Evolutionary conservation across 1,140 invertebrate genomes (phyloP), one percentile per base, ranked within the genome.

Genomic region (Drosophila pseudoobscura): DNA sequence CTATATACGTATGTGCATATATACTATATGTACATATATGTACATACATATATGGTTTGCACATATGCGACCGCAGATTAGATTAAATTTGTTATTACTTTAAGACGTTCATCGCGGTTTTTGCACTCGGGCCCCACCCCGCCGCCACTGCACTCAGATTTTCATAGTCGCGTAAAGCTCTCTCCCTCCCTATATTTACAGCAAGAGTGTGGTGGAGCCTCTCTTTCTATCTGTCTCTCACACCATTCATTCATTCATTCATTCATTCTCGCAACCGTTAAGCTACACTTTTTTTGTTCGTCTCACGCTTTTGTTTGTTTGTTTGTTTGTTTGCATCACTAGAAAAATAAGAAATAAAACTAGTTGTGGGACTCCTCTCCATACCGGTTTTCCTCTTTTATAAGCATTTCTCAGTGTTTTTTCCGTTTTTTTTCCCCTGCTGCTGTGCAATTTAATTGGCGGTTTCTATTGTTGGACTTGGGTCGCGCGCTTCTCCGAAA

Each of bases 61-160:
- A 54, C 73, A 64, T 59, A 41, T 55, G 80, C 68, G 74, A 80
- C 77, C 62, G 57, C 82, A 87, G 80, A 87, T 85, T 85, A 85
- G 80, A 85, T 85, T 85, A 85, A 82, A 82, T 82, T 75, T 78
- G 78, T 85, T 78, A 74, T 85, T 85, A 87, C 82, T 87, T 75
- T 46, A 85, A 85, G 78, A 69, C 78, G 66, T 63, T 78, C 63
- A 58, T 49, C 45, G 70, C 31, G 22, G 58, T 70, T 43, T 58
- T 51, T 52, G 46, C 49, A 53, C 24, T 49, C 13, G 20, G 35
- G 63, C 55, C 64, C 56, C 61, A 56, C 75, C 78, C 66, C 77
- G 58, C 29, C 13, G 11, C 31, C 35, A 39, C 35, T 39, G 35
- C 35, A 39, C 35, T 39, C 11, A 39, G 35, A 11, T 13, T 11